Percentiles rank a stretch among this genome's conserved stretches.
Evolutionary conservation across 2,797 vertebrate species (phyloP).

Genomic region (Chaunax sp.): DNA sequence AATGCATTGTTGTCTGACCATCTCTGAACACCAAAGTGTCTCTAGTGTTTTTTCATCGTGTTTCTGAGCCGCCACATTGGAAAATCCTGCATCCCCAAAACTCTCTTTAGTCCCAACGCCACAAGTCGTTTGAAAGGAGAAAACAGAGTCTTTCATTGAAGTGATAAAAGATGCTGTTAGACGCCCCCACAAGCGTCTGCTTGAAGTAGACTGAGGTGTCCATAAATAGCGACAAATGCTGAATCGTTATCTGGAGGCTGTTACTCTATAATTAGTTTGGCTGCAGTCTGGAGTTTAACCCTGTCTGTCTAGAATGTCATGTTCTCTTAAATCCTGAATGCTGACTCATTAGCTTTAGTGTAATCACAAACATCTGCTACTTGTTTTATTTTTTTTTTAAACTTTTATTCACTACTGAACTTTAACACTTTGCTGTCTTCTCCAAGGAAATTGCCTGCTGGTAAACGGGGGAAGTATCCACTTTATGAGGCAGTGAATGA

Average conservation of each 20-base stretch:
- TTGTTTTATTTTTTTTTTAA: no score
- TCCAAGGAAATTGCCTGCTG: slow-evolving; percentile 22
- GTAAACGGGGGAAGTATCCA: slow-evolving; percentile 13
- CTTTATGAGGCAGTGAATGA: slow-evolving; percentile 26
- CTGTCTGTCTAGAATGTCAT: not conserved
- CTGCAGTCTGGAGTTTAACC: slow-evolving; percentile 8
- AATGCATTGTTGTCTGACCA: not conserved
- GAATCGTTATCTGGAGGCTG: slow-evolving; percentile 36
- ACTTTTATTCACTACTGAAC: slow-evolving; percentile 19
- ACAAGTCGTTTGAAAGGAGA: no score
- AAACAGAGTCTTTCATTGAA: no score
- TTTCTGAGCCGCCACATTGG: no score
- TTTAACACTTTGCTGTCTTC: slow-evolving; percentile 30
- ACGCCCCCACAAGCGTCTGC: not conserved
- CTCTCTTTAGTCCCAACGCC: no score
- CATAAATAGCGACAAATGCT: slow-evolving; percentile 51
- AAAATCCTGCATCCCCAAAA: no score
- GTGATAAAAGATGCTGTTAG: no score
- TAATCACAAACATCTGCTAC: slow-evolving; percentile 51
- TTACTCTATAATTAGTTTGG: slow-evolving; percentile 11
- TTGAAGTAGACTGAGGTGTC: slow-evolving; percentile 32
- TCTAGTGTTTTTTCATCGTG: no score
- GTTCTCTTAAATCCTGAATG: slow-evolving; percentile 17
- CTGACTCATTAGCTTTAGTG: slow-evolving; percentile 16
- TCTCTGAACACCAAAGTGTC: no score